phyloP scores from a whole-genome alignment of 1,140 invertebrate genomes.

The Neodiprion pinetum region DNA sequence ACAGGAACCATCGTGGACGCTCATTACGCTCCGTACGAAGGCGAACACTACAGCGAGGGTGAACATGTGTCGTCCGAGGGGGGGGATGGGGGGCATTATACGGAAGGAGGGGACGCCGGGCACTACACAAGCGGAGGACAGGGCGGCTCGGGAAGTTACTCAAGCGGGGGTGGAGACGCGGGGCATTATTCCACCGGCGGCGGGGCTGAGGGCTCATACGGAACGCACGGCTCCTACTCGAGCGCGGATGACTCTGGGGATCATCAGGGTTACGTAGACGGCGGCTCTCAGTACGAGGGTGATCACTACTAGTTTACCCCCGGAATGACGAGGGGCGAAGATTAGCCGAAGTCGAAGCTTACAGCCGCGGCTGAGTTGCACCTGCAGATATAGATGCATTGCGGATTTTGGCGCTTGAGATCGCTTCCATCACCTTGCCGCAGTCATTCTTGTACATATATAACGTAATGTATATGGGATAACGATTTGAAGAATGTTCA shows the following conservation, averaged over 20 bases:
- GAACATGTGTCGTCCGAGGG: conserved; percentile 26
- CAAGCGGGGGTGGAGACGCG: not conserved
- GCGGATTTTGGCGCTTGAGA: not conserved
- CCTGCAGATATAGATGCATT: too few species aligned
- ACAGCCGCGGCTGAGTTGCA: too few species aligned
- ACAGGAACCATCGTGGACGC: conserved; percentile 46
- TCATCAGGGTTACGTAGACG: conserved; percentile 24
- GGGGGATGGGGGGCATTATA: conserved; percentile 31
- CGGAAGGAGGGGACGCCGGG: conserved; percentile 28
- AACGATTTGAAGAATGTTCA: not conserved
- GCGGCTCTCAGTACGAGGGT: conserved; percentile 22
- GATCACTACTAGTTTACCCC: conserved; percentile 33
- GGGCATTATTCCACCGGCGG: conserved; percentile 18
- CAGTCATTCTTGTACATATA: not conserved
- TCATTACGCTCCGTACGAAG: conserved; percentile 42
- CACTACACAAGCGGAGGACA: not conserved
- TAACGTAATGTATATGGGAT: not conserved
- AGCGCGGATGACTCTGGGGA: conserved; percentile 23
- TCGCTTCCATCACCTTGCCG: not conserved
- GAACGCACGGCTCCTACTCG: conserved; percentile 44
- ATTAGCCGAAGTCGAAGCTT: too few species aligned
- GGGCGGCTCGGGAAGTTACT: not conserved
- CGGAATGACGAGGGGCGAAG: too few species aligned
- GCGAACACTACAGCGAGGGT: conserved; percentile 38
- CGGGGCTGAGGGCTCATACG: conserved; percentile 39